Evolutionary conservation across 92 coral and sea anemone species (phyloP).

Genomic region (Porites rus): DNA sequence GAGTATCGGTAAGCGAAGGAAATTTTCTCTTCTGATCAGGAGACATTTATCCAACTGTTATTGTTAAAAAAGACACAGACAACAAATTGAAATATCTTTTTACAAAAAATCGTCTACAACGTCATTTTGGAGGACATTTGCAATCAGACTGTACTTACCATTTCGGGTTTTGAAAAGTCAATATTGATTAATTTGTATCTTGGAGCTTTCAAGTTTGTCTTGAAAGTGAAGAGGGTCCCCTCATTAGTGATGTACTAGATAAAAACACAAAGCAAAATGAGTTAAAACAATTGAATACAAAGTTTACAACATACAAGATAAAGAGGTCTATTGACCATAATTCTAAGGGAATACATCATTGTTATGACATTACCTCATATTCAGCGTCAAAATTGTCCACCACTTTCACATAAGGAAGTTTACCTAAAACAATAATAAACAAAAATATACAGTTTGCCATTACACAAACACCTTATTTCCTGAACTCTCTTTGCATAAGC

Average conservation of each 20-base stretch:
- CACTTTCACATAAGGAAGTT: conserved; percentile 85
- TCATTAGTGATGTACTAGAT: conserved; percentile 90
- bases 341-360: neutral
- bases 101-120: too few species aligned
- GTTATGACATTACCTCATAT: conserved; percentile 78
- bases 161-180: conserved; percentile 77
- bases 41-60: too few species aligned
- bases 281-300: too few species aligned
- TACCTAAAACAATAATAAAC: conserved; percentile 38
- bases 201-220: conserved; percentile 90
- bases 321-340: too few species aligned
- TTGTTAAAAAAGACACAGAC: too few species aligned
- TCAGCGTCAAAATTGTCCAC: conserved; percentile 99
- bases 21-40: too few species aligned
- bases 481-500: too few species aligned
- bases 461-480: too few species aligned
- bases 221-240: conserved; percentile 93
- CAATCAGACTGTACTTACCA: conserved; percentile 55
- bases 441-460: neutral
- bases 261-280: neutral
- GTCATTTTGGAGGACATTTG: too few species aligned
- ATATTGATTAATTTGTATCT: conserved; percentile 88
- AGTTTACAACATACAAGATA: too few species aligned
- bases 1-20: too few species aligned
- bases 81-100: too few species aligned